Evolutionary conservation across 2,113 vertebrate species (phyloP).

Genomic region (Colistium nudipinnis): DNA sequence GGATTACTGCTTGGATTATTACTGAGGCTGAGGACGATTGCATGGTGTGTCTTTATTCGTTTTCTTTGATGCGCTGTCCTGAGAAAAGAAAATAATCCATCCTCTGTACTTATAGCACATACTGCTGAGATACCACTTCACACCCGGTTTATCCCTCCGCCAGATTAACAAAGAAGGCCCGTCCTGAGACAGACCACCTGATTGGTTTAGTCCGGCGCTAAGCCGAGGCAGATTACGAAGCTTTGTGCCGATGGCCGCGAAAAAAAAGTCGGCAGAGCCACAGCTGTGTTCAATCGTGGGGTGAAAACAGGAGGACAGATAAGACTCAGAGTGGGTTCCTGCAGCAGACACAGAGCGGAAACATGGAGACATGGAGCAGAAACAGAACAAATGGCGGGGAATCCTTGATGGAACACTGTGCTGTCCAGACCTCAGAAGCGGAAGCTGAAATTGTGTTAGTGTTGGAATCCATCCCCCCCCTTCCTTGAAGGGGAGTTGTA

Average conservation of each 20-base stretch:
- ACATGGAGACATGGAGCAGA: neutral
- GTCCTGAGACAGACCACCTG: constrained; percentile 56
- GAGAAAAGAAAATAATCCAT: neutral
- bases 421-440: too few relatives aligned
- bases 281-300: constrained; percentile 6
- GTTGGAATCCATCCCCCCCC: constrained; percentile 32
- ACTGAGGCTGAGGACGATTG: neutral
- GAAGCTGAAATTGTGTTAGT: constrained; percentile 43
- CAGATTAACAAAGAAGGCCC: constrained; percentile 51
- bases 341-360: neutral
- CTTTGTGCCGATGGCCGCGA: constrained; percentile 51
- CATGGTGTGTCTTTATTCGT: neutral
- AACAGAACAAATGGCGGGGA: constrained; percentile 25
- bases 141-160: constrained; percentile 20
- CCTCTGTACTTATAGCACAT: neutral
- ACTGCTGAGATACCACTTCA: too few relatives aligned
- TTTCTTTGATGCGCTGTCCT: too few relatives aligned
- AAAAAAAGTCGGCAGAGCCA: constrained; percentile 28
- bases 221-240: constrained; percentile 63
- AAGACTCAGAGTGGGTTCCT: neutral
- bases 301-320: neutral
- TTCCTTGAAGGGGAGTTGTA: constrained; percentile 51
- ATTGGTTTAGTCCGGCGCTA: constrained; percentile 65
- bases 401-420: constrained; percentile 10
- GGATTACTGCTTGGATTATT: neutral